Conservation (phyloP, 1,140 invertebrate genomes). For the Euschistus heros region DNA sequence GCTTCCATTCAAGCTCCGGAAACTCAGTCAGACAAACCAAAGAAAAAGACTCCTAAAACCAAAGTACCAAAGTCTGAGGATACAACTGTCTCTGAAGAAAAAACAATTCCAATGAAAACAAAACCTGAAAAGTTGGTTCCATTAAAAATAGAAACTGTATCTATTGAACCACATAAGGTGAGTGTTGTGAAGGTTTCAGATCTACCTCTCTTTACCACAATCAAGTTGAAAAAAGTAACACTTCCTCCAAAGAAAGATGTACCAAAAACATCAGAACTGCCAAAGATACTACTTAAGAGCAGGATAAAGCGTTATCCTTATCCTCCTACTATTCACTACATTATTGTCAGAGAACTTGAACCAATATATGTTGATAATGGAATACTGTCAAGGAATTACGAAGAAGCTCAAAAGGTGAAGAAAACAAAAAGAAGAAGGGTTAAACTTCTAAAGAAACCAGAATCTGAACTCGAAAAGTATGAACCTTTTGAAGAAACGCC, state of each 20-base stretch:
- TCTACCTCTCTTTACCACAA: constrained; percentile 45
- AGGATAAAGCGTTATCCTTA: constrained; percentile 42
- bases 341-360: constrained; percentile 30
- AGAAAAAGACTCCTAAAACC: constrained; percentile 33
- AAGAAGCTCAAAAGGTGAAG: constrained; percentile 30
- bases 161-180: constrained; percentile 25
- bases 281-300: constrained; percentile 37
- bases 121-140: constrained; percentile 11
- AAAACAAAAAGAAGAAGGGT: constrained; percentile 13
- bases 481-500: constrained; percentile 21
- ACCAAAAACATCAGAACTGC: constrained; percentile 30
- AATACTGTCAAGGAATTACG: constrained; percentile 44
- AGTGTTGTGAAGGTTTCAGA: constrained; percentile 34
- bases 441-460: constrained; percentile 16
- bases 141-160: constrained; percentile 24
- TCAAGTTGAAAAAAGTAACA: constrained; percentile 52
- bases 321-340: constrained; percentile 36
- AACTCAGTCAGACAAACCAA: constrained; percentile 28
- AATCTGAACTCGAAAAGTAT: constrained; percentile 28
- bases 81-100: too few relatives aligned
- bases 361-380: constrained; percentile 42
- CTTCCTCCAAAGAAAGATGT: constrained; percentile 39
- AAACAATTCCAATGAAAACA: constrained; percentile 12
- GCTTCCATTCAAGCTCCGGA: constrained; percentile 23
- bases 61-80: constrained; percentile 34